Conservation (phyloP, 1,140 invertebrate species). For the Chironomus striatipennis region DNA sequence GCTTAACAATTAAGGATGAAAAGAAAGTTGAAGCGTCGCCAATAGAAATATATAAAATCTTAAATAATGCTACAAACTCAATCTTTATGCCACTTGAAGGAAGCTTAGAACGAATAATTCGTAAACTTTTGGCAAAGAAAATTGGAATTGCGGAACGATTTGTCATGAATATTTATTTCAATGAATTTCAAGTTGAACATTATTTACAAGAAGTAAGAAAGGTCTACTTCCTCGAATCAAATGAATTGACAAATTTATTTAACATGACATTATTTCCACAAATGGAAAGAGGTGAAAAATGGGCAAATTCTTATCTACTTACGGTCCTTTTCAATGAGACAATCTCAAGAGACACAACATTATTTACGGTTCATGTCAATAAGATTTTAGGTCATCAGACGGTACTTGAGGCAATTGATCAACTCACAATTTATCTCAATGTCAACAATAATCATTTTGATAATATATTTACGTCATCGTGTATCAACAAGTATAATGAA, state of each 20-base stretch:
- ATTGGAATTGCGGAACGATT: slow-evolving; percentile 31
- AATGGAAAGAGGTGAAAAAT: slow-evolving; percentile 32
- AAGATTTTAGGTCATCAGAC: slow-evolving; percentile 26
- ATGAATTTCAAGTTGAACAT: slow-evolving; percentile 30
- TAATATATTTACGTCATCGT: slow-evolving; percentile 29
- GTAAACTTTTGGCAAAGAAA: slow-evolving; percentile 29
- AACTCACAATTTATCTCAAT: slow-evolving; percentile 31
- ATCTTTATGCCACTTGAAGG: background rate
- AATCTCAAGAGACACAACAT: slow-evolving; percentile 26
- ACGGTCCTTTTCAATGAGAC: slow-evolving; percentile 31
- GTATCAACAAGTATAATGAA: slow-evolving; percentile 33
- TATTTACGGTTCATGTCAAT: slow-evolving; percentile 30
- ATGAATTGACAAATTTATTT: slow-evolving; percentile 32
- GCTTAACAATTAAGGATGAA: background rate
- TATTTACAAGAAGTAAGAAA: slow-evolving; percentile 33
- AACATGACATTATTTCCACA: slow-evolving; percentile 33
- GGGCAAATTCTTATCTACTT: slow-evolving; percentile 31
- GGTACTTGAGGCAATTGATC: slow-evolving; percentile 32
- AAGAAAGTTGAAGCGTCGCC: slow-evolving; percentile 25
- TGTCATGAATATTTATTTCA: slow-evolving; percentile 32
- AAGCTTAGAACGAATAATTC: slow-evolving; percentile 26
- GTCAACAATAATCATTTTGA: slow-evolving; percentile 28
- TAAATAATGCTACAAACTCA: background rate
- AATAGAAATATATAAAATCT: background rate
- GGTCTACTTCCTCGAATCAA: slow-evolving; percentile 33